Evolutionary conservation across 2,113 vertebrate species (phyloP), one percentile per base, ranked within the genome.

Genomic region (Dromas ardeola): DNA sequence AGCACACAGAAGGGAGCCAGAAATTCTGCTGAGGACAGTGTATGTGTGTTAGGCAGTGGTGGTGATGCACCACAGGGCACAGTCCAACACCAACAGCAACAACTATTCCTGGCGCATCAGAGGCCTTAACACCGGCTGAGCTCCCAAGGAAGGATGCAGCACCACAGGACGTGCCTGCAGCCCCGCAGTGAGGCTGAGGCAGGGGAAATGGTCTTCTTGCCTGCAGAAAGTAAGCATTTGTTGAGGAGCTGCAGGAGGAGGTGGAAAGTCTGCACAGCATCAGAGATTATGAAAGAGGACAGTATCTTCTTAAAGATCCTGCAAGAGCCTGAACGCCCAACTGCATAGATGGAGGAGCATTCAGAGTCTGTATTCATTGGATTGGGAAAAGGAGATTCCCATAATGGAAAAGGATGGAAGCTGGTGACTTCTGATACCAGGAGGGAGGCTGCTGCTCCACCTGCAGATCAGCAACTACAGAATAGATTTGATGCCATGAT

Each of bases 101-200:
- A 34, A 8, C 30, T 53, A 6, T 13, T 55, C 30, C 66, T 56
- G 70, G 20, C 16, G 10, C 42, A 38, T 15, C 52, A 82, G 78
- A 30, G 13, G 36, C 36, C 32, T 59, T 38, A 13, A 8, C 40
- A 32, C 11, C 34, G 9, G 30, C 40, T 70, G 49, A 61, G 45
- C 17, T 71, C 36, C 55, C 53, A 38, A 38, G 19, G 42, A 47
- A 49, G 43, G 25, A 40, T 30, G 34, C 34, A 58, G 30, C 6
- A 1, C 47, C 38, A 32, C 23, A 61, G 73, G 17, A 81, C 1
- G 0, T 63, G 58, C 13, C 52, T 61, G 30, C 25, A 25, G 8
- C 14, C 29, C 40, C 18, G 36, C 29, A 16, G 0, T 13, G 26
- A 90, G 18, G 8, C 0, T 45, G 38, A 15, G 50, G 30, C 5